Conservation (phyloP, 2,113 vertebrate species). For the Erythrocercus mccallii region DNA sequence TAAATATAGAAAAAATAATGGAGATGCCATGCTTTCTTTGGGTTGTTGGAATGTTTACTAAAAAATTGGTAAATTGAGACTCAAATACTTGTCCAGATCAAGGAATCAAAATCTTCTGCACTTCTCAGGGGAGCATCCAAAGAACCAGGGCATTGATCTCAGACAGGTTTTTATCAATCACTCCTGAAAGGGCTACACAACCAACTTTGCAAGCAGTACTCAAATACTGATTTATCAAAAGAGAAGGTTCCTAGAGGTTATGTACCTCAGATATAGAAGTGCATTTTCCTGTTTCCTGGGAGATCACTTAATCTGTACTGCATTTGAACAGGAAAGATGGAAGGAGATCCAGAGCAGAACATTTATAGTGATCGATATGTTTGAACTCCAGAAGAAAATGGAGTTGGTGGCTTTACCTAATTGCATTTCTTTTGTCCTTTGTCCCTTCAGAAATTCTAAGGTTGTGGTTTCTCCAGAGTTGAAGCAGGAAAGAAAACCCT, state of each 20-base stretch:
- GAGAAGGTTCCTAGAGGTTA: neutral
- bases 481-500: neutral
- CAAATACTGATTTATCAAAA: conserved; percentile 11
- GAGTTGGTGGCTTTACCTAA: neutral
- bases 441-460: neutral
- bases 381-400: neutral
- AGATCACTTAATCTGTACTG: neutral
- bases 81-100: neutral
- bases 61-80: neutral
- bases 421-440: neutral
- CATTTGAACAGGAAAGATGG: neutral
- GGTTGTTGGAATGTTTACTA: neutral
- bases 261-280: neutral
- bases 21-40: neutral
- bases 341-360: neutral
- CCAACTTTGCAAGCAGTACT: neutral
- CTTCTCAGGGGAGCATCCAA: neutral
- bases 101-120: neutral
- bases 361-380: neutral
- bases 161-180: neutral
- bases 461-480: neutral
- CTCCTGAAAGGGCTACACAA: neutral
- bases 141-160: neutral
- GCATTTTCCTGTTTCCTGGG: neutral
- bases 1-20: neutral